Conservation (phyloP, 2,888 invertebrate species). For the Melitaea athalia region DNA sequence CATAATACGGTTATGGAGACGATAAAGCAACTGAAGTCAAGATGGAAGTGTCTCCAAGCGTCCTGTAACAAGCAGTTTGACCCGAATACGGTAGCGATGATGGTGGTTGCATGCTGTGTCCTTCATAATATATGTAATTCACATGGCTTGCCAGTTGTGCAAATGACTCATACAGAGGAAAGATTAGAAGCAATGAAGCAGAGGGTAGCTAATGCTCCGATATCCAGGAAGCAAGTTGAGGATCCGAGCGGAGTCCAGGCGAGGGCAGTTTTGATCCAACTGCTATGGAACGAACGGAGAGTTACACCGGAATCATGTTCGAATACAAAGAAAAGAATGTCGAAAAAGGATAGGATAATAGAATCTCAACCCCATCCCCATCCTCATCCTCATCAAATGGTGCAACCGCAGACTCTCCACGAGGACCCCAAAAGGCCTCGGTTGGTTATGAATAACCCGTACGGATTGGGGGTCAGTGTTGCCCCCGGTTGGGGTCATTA, state of each 20-base stretch:
- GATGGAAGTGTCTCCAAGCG: slow-evolving; percentile 74
- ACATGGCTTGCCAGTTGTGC: slow-evolving; percentile 53
- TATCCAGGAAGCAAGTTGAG: slow-evolving; percentile 62
- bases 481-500: slow-evolving; percentile 71
- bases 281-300: slow-evolving; percentile 66
- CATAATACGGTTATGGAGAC: slow-evolving; percentile 59
- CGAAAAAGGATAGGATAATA: slow-evolving; percentile 62
- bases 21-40: slow-evolving; percentile 69
- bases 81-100: slow-evolving; percentile 61
- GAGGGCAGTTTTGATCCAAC: slow-evolving; percentile 55
- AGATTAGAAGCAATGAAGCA: slow-evolving; percentile 72
- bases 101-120: slow-evolving; percentile 68
- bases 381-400: slow-evolving; percentile 41
- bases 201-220: slow-evolving; percentile 68
- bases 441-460: slow-evolving; percentile 56
- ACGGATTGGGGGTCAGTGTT: slow-evolving; percentile 56
- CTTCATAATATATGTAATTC: slow-evolving; percentile 67
- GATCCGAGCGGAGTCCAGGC: slow-evolving; percentile 56
- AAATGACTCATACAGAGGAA: slow-evolving; percentile 69
- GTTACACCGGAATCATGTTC: slow-evolving; percentile 54
- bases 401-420: slow-evolving; percentile 29
- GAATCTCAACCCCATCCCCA: slow-evolving; percentile 45
- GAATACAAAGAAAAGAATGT: slow-evolving; percentile 59
- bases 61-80: slow-evolving; percentile 74
- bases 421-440: slow-evolving; percentile 51